Percentiles rank a stretch among this genome's conserved stretches.
These are phyloP conservation scores for Oreotrochilus melanogaster DNA, from an alignment of 2,113 vertebrate genomes.

Conservation along the genomic window DNA sequence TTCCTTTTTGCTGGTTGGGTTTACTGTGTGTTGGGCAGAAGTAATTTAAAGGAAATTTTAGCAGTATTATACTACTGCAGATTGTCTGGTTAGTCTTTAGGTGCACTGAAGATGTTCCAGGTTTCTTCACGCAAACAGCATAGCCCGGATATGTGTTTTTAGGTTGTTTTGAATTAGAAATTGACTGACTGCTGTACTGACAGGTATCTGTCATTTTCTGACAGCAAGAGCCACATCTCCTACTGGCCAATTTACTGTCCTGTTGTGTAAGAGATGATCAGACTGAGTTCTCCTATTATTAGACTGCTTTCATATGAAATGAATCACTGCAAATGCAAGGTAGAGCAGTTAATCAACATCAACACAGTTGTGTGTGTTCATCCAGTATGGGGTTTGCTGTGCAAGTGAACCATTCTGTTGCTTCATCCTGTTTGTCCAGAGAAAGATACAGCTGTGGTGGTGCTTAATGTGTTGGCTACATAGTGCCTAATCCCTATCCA, in stretches of 20 bases:
- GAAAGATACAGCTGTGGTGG: neutral
- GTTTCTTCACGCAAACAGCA: neutral
- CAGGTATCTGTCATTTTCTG: slow-evolving; percentile 12
- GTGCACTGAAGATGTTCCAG: rapidly evolving
- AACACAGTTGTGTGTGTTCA: neutral
- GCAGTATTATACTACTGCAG: neutral
- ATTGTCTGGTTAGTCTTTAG: neutral
- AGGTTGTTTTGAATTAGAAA: neutral
- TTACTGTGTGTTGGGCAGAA: neutral
- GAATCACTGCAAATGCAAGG: slow-evolving; percentile 17
- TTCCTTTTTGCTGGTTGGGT: neutral
- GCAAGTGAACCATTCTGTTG: neutral
- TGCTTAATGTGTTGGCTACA: neutral
- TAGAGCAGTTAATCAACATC: slow-evolving; percentile 19
- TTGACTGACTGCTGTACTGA: neutral
- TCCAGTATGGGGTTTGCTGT: neutral
- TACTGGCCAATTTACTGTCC: slow-evolving; percentile 23
- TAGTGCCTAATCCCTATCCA: neutral
- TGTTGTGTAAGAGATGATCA: neutral
- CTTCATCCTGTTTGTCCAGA: slow-evolving; percentile 12
- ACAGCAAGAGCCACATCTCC: slow-evolving; percentile 14
- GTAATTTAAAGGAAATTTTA: neutral
- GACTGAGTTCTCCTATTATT: neutral
- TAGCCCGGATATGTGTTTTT: neutral
- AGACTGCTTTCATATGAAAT: slow-evolving; percentile 42